Conservation (phyloP, 2,797 vertebrate genomes). For the Oreochromis grahami region DNA sequence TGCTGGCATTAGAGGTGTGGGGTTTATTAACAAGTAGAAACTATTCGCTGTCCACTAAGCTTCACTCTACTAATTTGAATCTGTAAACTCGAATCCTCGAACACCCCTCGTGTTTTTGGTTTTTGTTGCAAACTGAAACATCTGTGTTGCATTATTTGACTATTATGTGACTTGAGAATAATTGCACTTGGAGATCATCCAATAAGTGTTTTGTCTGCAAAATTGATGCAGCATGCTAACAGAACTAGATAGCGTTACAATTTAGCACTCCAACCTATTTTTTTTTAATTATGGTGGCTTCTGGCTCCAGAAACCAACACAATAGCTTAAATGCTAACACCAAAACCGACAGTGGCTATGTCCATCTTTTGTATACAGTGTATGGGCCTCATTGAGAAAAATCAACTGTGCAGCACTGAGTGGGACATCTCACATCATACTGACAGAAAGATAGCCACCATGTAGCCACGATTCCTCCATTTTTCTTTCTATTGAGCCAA, state of each 20-base stretch:
- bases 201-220: not conserved
- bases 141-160: too few species aligned
- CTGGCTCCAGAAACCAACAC: not conserved
- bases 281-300: not conserved
- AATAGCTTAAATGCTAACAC: not conserved
- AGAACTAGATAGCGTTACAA: fast-evolving
- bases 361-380: not conserved
- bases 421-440: not conserved
- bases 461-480: not conserved
- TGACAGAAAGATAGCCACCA: not conserved
- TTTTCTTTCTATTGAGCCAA: not conserved
- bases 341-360: fast-evolving
- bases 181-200: too few species aligned
- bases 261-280: not conserved
- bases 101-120: too few species aligned
- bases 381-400: not conserved
- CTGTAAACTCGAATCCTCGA: too few species aligned
- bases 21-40: too few species aligned
- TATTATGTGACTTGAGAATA: too few species aligned
- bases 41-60: too few species aligned
- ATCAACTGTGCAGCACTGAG: not conserved
- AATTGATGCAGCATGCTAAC: not conserved
- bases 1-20: too few species aligned
- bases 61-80: too few species aligned
- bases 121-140: too few species aligned